A percentile compares a stretch with the other conserved stretches of the same genome.
phyloP scores from a whole-genome alignment of 2,888 invertebrate genomes.

The Platypus cylindrus region DNA sequence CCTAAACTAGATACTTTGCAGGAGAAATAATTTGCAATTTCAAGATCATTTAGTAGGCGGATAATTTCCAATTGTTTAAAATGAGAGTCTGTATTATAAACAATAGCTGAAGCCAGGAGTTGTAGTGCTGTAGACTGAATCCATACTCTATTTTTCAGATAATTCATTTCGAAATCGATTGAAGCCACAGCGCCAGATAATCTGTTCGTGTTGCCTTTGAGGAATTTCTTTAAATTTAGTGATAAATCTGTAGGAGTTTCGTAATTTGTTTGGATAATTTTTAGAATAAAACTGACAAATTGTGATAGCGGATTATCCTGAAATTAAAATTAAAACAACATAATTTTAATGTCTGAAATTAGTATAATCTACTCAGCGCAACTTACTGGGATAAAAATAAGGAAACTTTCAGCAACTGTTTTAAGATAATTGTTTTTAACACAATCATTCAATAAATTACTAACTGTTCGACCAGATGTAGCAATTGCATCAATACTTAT shows the following conservation, averaged over 20 bases:
- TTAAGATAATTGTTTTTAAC: constrained; percentile 43
- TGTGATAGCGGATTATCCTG: constrained; percentile 50
- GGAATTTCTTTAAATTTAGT: too few species aligned
- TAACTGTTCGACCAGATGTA: constrained; percentile 19
- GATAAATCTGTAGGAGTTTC: too few species aligned
- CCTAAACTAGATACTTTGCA: constrained; percentile 36
- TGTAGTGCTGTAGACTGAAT: constrained; percentile 44
- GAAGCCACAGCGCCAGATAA: constrained; percentile 24
- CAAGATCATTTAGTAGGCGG: constrained; percentile 41
- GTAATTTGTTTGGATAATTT: constrained; percentile 26
- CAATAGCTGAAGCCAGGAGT: constrained; percentile 47
- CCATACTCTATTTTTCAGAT: constrained; percentile 41
- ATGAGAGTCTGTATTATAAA: constrained; percentile 48
- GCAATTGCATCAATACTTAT: constrained; percentile 23
- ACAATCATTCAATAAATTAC: constrained; percentile 39
- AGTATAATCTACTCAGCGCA: too few species aligned
- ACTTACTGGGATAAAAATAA: constrained; percentile 57
- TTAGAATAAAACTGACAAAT: constrained; percentile 28
- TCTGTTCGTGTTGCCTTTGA: constrained; percentile 24
- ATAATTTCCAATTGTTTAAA: constrained; percentile 52
- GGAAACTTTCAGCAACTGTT: constrained; percentile 51
- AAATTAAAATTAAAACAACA: constrained; percentile 12
- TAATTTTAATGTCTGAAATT: neutral
- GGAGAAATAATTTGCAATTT: constrained; percentile 43
- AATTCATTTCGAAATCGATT: constrained; percentile 36